Evolutionary conservation across 1,140 invertebrate species (phyloP), one percentile per base, ranked within the genome.

Genomic region (Heterodera schachtii): DNA sequence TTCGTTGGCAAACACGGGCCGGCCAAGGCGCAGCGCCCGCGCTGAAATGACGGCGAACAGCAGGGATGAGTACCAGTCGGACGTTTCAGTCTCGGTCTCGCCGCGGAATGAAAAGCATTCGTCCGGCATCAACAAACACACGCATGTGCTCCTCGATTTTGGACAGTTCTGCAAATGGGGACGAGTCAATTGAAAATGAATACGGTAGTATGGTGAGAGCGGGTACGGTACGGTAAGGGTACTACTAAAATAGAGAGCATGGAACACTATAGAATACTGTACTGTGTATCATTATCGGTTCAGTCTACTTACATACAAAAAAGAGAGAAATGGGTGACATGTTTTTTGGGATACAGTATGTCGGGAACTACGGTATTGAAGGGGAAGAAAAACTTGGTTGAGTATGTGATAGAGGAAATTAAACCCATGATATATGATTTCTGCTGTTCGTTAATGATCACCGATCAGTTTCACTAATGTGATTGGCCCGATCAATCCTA

Each of bases 1-100:
- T 69, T 84, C 82, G 71, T 79, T 78, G 31, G 82, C 16, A 41
- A 84, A 75, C 16, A 84, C 82, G n/a, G 82, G 82, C 7, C 82
- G 49, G 21, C 82, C 82, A 9, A 84, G 67, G 73, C 71, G 49
- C 21, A 83, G 66, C n/a, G 82, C 82, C 43, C 82, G 41, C 31
- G 82, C 81, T 19, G 82, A 73, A 49, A 79, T 79, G 16, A 82
- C 73, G 7, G 81, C 81, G 13, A 71, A 82, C 7, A 82, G 73
- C 21, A 71, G 67, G 44, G 52, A 11, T 31, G 67, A 43, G 66
- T 82, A 82, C 81, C 81, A 82, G 49, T 81, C 57, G 2, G 75
- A 47, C 64, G 81, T 82, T 49, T 82, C 81, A 21, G 21, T 9
- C 41, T 21, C 21, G 31, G 31, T 82, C 44, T 82, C 81, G 46